Evolutionary conservation across 1,140 invertebrate genomes (phyloP), one percentile per base, ranked within the genome.

Genomic region (Zaprionus taronus): DNA sequence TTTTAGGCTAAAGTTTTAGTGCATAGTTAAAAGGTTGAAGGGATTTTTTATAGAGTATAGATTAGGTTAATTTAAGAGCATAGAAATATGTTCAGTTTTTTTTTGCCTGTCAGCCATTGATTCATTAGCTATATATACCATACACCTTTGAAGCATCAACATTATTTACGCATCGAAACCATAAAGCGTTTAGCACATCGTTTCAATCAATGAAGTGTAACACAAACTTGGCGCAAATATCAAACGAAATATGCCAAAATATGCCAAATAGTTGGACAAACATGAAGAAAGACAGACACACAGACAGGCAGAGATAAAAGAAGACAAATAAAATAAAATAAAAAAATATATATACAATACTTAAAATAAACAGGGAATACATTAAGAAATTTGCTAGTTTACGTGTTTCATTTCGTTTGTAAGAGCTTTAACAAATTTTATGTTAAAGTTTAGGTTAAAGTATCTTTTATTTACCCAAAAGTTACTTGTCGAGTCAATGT

Each of bases 181-280:
- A 67, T 34, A 76, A 68, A 53, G 34, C 67, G 61, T 75, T 78
- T 41, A 68, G 44, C 24, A 47, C 20, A 34, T 6, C 20, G 34
- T 34, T 61, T 61, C 31, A 20, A 58, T 49, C 47, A 83, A 76
- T 76, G 31, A 79, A 57, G 66, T 75, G 58, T 57, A 69, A 64
- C 41, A 49, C 28, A 20, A 55, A 66, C 38, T 76, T 75, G 62
- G 65, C 71, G 47, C 49, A 44, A 71, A 72, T 65, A 83, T 79
- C 75, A 75, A 82, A 79, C 7, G 76, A 79, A 65, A 34, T 34
- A 34, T 53, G 14, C 22, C n/a, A 51, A 51, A 14, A 51, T 57
- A 15, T 11, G 51, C 26, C 47, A 55, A 61, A 70, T 70, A 47
- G 14, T 63, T 64, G 51, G 12, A 31, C 15, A 62, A 58, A 58